Evolutionary conservation across 1,140 invertebrate genomes (phyloP), one percentile per base, ranked within the genome.

Genomic region (Lepidostoma basale): DNA sequence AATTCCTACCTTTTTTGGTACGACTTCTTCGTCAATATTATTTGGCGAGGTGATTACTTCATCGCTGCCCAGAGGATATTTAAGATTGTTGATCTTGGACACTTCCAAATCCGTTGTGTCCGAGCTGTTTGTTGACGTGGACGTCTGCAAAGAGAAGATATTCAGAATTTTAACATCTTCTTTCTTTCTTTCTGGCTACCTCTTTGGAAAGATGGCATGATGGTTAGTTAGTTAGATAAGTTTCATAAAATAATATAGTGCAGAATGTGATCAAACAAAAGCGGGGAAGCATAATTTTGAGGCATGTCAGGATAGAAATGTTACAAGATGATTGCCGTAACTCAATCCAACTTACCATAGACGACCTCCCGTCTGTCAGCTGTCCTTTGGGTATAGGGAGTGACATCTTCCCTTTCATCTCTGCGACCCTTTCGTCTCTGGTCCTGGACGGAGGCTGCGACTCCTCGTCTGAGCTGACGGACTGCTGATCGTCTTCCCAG

Each of bases 91-190:
- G 22, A 63, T 69, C 23, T 69, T 69, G 16, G 60, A 49, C 18
- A 60, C 62, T 52, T 69, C 68, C 3, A 33, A 52, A 49, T 67
- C 66, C 2, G 47, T 59, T 30, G 45, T 58, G 25, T 68, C 66
- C 18, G 68, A 40, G 54, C 67, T 65, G 40, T 73, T 60, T 8
- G 70, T 64, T 36, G 59, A 67, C 22, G 65, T 56, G 18, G 68
- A 66, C 0, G 36, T 70, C 77, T 77, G 33, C 44, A 73, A 72
- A 66, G 73, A 40, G 49, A 63, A 20, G 62, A 16, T 1, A 23
- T 63, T 3, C 18, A 20, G 47, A 28, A 42, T 67, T 33, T n/a
- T 68, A 16, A 45, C 6, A 36, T n/a, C n/a, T n/a, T n/a, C n/a
- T 36, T 36, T 36, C 6, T 8, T n/a, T 36, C 33, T 36, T 36